A percentile compares a stretch with the other conserved stretches of the same genome.
phyloP scores from a whole-genome alignment of 2,113 vertebrate genomes.

The Carassius carassius region DNA sequence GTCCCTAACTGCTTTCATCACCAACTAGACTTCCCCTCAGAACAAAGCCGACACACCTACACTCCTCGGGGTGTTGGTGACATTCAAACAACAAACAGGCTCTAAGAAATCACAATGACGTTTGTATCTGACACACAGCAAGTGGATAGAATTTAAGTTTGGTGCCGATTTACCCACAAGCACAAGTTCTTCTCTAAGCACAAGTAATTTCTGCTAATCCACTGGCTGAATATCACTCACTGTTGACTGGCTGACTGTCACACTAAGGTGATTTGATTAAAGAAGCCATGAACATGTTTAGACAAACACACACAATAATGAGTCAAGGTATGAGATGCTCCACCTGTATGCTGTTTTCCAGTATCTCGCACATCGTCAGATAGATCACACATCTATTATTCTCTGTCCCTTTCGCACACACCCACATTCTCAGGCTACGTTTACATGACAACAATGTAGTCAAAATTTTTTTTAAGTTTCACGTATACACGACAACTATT shows the following conservation, averaged over 20 bases:
- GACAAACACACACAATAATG: conserved; percentile 29
- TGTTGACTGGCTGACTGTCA: conserved; percentile 2
- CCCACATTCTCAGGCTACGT: no score
- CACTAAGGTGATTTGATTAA: background rate
- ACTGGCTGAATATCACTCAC: background rate
- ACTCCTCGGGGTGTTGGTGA: conserved; percentile 24
- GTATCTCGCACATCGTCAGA: conserved; percentile 24
- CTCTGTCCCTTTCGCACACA: no score
- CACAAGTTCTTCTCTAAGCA: background rate
- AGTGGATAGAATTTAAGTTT: background rate
- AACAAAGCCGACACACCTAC: conserved; percentile 34
- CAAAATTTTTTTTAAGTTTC: no score
- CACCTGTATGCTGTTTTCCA: conserved; percentile 22
- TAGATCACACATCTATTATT: background rate
- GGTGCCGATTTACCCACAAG: background rate
- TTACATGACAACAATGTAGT: no score
- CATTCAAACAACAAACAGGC: conserved; percentile 34
- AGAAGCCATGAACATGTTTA: conserved; percentile 14
- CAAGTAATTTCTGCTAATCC: background rate
- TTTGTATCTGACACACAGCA: background rate
- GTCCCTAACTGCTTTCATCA: background rate
- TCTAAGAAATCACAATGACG: conserved; percentile 13
- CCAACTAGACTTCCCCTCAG: conserved; percentile 8
- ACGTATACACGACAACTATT: no score
- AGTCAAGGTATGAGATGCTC: conserved; percentile 29